Conservation (phyloP, 1,140 invertebrate genomes). For the Leptinotarsa texana region DNA sequence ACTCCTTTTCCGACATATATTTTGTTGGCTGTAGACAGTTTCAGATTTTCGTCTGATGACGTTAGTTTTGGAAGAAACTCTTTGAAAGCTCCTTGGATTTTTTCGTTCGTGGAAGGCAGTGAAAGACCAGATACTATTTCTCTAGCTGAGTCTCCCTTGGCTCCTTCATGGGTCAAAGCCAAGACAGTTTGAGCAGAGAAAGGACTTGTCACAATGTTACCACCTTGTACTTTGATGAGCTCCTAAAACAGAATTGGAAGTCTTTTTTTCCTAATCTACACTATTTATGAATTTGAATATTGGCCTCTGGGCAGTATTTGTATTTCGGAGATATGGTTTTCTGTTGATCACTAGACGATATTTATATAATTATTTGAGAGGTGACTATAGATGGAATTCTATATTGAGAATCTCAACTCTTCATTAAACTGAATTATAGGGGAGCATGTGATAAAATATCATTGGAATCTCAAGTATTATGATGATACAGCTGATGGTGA, state of each 20-base stretch:
- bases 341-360: no score
- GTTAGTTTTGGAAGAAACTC: conserved; percentile 1
- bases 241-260: background rate
- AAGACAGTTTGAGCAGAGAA: conserved; percentile 20
- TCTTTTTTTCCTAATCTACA: background rate
- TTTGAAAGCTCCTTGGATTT: background rate
- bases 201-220: conserved; percentile 12
- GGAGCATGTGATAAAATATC: no score
- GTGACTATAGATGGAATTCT: no score
- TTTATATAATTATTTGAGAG: no score
- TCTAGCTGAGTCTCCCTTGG: background rate
- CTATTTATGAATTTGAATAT: no score
- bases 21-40: conserved; percentile 8
- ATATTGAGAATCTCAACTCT: no score
- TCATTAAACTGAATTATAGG: no score
- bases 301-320: no score
- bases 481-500: no score
- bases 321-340: no score
- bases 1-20: conserved; percentile 5
- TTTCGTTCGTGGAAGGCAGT: background rate
- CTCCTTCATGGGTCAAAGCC: conserved; percentile 8
- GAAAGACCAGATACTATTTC: background rate
- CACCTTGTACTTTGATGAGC: background rate
- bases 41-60: background rate
- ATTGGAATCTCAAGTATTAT: no score